These are phyloP conservation scores for Acropternis orthonyx DNA, from an alignment of 2,797 vertebrate genomes.

Conservation along the genomic window DNA sequence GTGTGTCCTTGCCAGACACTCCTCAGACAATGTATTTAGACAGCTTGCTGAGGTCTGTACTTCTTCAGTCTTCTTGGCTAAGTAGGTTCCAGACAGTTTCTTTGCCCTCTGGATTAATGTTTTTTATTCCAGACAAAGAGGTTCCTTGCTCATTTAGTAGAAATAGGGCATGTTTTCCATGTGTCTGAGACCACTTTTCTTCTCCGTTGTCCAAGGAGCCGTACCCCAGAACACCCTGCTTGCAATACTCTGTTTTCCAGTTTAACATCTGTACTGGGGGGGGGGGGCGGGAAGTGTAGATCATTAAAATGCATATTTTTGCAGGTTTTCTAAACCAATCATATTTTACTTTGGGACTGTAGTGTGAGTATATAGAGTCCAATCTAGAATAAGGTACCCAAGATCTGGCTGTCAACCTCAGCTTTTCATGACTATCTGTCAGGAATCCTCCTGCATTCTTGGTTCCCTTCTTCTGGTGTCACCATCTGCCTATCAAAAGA, in stretches of 20 bases:
- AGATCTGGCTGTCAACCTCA: background rate
- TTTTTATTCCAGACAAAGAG: background rate
- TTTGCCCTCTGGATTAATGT: background rate
- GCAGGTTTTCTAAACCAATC: background rate
- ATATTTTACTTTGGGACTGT: background rate
- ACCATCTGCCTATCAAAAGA: background rate
- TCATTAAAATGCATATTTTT: background rate
- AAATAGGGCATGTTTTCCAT: background rate
- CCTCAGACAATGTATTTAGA: background rate
- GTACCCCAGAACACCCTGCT: background rate
- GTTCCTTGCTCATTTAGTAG: background rate
- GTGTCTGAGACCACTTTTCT: background rate
- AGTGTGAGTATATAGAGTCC: background rate
- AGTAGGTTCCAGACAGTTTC: background rate
- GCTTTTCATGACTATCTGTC: background rate
- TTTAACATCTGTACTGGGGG: background rate
- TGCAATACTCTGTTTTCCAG: background rate
- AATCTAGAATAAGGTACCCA: background rate
- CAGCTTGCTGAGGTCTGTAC: background rate
- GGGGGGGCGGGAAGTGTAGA: background rate
- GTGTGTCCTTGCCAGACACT: background rate
- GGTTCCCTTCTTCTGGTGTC: background rate
- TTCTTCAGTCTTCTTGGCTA: background rate
- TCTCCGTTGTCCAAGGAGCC: background rate
- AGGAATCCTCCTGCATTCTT: background rate